Percentiles rank a stretch among this genome's conserved stretches.
phyloP scores from a whole-genome alignment of 1,140 invertebrate genomes.

The Drosophila orosa region DNA sequence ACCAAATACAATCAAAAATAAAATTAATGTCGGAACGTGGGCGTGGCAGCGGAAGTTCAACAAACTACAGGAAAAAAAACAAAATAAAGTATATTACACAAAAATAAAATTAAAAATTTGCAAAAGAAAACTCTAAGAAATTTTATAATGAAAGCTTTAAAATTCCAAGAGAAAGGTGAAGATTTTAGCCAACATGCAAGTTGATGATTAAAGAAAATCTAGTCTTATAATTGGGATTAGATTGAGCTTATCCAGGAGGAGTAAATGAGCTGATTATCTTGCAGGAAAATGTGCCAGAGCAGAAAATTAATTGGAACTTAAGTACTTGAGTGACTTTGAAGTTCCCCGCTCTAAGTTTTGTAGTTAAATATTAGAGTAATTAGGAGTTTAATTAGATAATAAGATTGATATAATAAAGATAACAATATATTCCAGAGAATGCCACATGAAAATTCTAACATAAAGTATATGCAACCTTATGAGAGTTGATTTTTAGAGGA shows the following conservation, averaged over 20 bases:
- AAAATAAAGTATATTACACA: background rate
- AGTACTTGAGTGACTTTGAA: conserved; percentile 8
- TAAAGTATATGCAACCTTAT: background rate
- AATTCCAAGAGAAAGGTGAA: conserved; percentile 28
- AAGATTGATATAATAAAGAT: background rate
- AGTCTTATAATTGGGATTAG: conserved; percentile 21
- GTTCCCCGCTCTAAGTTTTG: background rate
- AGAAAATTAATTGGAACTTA: conserved; percentile 15
- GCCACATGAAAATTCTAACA: too few relatives aligned
- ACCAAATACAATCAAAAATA: conserved; percentile 65
- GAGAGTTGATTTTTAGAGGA: too few relatives aligned
- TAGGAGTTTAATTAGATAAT: background rate
- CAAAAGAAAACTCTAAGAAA: background rate
- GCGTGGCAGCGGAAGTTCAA: conserved; percentile 70
- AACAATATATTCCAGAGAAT: background rate
- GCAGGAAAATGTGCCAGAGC: conserved; percentile 15
- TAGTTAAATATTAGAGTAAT: background rate
- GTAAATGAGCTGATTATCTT: conserved; percentile 2
- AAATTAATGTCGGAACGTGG: conserved; percentile 58
- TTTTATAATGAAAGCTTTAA: background rate
- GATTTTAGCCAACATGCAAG: conserved; percentile 48
- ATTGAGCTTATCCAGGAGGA: conserved; percentile 13
- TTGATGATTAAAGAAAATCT: conserved; percentile 16
- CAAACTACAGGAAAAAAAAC: conserved; percentile 1
- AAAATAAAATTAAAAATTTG: conserved; percentile 7